Evolutionary conservation across 2,888 invertebrate species (phyloP).

Genomic region (Mesorhabditis spiculigera): DNA sequence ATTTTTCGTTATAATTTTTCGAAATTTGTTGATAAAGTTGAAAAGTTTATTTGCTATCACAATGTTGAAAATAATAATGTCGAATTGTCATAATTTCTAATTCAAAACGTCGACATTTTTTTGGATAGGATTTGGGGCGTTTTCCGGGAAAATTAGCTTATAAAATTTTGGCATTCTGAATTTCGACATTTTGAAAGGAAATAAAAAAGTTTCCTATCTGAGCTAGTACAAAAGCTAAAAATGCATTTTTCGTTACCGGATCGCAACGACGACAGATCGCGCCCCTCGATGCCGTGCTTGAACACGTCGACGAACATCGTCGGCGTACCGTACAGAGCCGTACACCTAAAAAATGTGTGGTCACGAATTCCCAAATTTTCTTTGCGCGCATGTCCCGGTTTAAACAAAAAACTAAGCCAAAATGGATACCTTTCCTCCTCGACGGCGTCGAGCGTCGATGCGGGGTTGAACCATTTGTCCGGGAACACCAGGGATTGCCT

Average conservation of each 20-base stretch:
- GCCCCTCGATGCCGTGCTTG: constrained; percentile 41
- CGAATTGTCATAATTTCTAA: no score
- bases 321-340: constrained; percentile 61
- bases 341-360: constrained; percentile 56
- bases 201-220: no score
- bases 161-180: no score
- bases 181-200: no score
- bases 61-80: no score
- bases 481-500: constrained; percentile 60
- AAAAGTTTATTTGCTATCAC: background rate
- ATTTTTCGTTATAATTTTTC: background rate
- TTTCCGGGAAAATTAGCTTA: no score
- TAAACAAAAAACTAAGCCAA: background rate
- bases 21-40: background rate
- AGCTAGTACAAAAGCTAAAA: background rate
- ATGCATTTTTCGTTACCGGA: background rate
- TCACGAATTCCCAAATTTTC: no score
- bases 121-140: no score
- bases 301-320: constrained; percentile 63
- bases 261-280: background rate
- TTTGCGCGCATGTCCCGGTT: no score
- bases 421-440: constrained; percentile 68
- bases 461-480: constrained; percentile 64
- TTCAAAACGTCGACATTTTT: no score
- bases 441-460: constrained; percentile 69